A percentile compares a stretch with the other conserved stretches of the same genome.
These are phyloP conservation scores for Pseudorectes ferrugineus DNA, from an alignment of 2,113 vertebrate species.

Conservation along the genomic window DNA sequence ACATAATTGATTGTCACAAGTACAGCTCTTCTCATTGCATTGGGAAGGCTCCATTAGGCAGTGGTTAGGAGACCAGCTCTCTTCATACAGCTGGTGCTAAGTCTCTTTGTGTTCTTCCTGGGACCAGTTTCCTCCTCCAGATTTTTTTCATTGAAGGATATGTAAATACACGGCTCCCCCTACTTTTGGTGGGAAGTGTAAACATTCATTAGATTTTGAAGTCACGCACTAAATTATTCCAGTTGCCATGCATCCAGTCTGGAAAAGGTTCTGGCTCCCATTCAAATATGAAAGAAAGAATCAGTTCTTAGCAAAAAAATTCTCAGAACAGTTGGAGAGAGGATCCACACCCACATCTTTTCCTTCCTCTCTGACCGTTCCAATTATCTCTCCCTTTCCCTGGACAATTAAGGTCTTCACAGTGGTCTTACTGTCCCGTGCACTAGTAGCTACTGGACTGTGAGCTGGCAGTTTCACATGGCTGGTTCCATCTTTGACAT, in stretches of 20 bases:
- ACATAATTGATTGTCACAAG: background rate
- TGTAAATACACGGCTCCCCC: background rate
- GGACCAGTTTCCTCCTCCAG: background rate
- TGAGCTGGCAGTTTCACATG: background rate
- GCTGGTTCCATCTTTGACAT: background rate
- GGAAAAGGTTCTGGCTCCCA: background rate
- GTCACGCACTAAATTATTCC: background rate
- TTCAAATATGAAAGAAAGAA: constrained; percentile 50
- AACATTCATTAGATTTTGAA: background rate
- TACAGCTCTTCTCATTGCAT: background rate
- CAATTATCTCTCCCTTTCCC: constrained; percentile 9
- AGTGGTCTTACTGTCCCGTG: background rate
- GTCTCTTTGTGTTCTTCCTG: background rate
- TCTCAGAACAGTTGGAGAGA: constrained; percentile 36
- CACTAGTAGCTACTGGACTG: background rate
- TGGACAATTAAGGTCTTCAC: background rate
- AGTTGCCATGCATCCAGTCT: constrained; percentile 11
- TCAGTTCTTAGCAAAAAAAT: constrained; percentile 24
- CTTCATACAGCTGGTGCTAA: background rate
- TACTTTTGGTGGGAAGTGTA: background rate
- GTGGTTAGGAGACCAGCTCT: background rate
- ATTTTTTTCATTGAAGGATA: background rate
- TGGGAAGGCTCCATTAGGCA: background rate
- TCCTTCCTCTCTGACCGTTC: constrained; percentile 34
- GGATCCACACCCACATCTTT: constrained; percentile 56